phyloP scores from a whole-genome alignment of 2,888 invertebrate species.

The Koerneria pararmatus region DNA sequence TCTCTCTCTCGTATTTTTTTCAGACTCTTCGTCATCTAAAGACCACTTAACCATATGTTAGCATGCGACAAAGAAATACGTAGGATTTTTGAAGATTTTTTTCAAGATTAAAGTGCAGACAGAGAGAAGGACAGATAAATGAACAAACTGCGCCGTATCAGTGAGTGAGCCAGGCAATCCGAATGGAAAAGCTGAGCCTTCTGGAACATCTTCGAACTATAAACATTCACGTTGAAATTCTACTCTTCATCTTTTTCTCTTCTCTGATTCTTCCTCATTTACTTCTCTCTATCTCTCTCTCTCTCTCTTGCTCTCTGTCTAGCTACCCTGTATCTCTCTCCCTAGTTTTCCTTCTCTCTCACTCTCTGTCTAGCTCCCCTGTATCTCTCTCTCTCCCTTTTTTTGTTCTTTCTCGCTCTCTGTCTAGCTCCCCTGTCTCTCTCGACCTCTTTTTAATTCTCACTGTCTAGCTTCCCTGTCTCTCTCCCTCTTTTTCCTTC shows the following conservation, averaged over 20 bases:
- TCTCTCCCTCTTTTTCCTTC: conserved; percentile 1
- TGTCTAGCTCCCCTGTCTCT: background rate
- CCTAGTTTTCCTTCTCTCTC: background rate
- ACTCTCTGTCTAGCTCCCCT: background rate
- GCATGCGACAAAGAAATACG: too few species aligned
- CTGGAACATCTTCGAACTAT: too few species aligned
- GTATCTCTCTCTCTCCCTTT: background rate
- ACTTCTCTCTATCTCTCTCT: background rate
- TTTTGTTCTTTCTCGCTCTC: background rate
- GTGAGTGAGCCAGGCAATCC: too few species aligned
- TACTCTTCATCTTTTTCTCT: background rate
- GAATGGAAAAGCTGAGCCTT: too few species aligned
- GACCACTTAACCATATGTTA: too few species aligned
- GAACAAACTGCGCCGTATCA: too few species aligned
- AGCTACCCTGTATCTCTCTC: background rate
- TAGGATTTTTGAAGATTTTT: too few species aligned
- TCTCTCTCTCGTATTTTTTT: background rate
- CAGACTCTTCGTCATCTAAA: too few species aligned
- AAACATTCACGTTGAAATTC: background rate
- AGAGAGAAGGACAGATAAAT: too few species aligned
- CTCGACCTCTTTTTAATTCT: background rate
- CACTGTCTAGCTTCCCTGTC: background rate
- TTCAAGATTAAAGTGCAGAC: too few species aligned
- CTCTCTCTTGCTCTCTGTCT: background rate
- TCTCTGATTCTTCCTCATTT: background rate